Conservation (phyloP, 2,113 vertebrate species). For the Psettodes erumei region DNA sequence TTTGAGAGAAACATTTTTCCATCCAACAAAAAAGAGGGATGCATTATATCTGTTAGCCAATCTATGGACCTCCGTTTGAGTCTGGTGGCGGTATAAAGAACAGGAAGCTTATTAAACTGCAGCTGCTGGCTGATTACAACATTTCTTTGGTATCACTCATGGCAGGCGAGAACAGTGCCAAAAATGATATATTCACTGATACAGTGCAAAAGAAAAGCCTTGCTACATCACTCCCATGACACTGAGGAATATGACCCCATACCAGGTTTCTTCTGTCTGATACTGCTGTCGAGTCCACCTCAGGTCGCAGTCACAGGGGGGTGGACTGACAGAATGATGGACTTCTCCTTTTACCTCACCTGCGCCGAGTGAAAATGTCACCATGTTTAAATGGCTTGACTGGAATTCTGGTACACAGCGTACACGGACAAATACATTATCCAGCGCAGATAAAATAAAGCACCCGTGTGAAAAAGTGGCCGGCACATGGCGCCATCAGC, state of each 20-base stretch:
- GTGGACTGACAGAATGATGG: background rate
- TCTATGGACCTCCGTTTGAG: background rate
- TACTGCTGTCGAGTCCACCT: constrained; percentile 7
- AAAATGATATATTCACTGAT: constrained; percentile 39
- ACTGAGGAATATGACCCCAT: background rate
- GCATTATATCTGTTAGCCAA: constrained; percentile 5
- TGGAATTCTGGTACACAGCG: background rate
- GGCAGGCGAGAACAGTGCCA: constrained; percentile 16
- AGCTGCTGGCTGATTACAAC: background rate
- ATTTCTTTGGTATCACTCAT: constrained; percentile 42
- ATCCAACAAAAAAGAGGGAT: background rate
- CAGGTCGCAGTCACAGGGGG: constrained; percentile 12
- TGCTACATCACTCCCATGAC: constrained; percentile 31
- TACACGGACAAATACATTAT: background rate
- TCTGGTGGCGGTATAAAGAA: background rate
- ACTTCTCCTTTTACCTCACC: background rate
- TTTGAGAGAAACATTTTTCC: background rate
- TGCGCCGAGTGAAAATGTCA: constrained; percentile 14
- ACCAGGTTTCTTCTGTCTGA: constrained; percentile 7
- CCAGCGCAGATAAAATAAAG: background rate
- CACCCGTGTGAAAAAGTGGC: background rate
- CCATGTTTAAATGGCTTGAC: background rate
- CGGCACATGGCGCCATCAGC: background rate
- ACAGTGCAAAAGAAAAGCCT: constrained; percentile 6
- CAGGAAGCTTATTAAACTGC: constrained; percentile 13